Evolutionary conservation across 2,888 invertebrate species (phyloP), one percentile per base, ranked within the genome.

Genomic region (Aphodius granarius): DNA sequence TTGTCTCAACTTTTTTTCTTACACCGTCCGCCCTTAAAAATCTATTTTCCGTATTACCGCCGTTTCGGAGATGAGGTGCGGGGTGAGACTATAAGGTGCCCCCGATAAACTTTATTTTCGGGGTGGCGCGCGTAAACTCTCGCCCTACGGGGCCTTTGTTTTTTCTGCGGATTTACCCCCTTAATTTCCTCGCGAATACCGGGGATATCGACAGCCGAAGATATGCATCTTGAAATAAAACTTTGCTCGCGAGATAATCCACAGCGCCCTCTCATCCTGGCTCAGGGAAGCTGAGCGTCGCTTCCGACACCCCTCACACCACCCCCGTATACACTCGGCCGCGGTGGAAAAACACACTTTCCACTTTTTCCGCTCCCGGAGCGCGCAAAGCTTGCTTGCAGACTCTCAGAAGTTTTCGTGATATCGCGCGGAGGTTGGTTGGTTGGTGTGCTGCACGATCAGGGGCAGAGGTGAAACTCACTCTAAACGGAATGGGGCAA

Each of bases 191-290:
- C 22, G 21, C n/a, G 68, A 68, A 20, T 22, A 22, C 68, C 22
- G 20, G 21, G 21, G 68, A 68, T 68, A 68, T 68, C 68, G 22
- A 68, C 68, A 16, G 22, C 21, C 68, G 20, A 68, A 68, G 68
- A 68, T 68, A 68, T 68, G 68, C 68, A 68, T 68, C 68, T 68
- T 20, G 21, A 68, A 21, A 68, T 68, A 68, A 68, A 68, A 68
- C 68, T 68, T 66, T 68, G 20, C 68, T 19, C 68, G 68, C 6
- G 22, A n/a, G 20, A 68, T 68, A 68, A 68, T 68, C 68, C 22
- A 21, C 66, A 66, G 19, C 43, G 43, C 43, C 13, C 43, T 43
- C 43, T 43, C 43, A 43, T 43, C 43, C 43, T 43, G 43, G 43
- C 43, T 43, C 43, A 43, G 43, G 13, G 43, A 43, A 43, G 43